phyloP scores from a whole-genome alignment of 2,797 vertebrate genomes.

The Lepus townsendii region DNA sequence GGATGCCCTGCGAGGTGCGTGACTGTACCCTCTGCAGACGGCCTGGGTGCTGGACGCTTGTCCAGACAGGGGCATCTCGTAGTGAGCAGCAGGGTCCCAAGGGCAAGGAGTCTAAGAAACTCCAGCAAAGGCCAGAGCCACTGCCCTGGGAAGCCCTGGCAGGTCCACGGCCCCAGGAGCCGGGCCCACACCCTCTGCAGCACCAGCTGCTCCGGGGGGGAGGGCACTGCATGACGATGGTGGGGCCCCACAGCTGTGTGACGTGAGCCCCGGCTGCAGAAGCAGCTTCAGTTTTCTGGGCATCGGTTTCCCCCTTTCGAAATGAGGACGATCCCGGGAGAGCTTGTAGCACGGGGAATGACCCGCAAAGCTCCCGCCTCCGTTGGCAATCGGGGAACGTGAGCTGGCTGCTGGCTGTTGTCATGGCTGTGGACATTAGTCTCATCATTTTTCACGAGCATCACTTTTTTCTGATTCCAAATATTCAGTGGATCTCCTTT shows the following conservation, averaged over 20 bases:
- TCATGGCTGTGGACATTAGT: not conserved
- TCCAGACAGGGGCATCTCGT: not conserved
- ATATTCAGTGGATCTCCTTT: not conserved
- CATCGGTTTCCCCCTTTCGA: not conserved
- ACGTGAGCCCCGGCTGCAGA: not conserved
- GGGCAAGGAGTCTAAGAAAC: not conserved
- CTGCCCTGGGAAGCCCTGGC: not conserved
- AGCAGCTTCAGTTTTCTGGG: not conserved
- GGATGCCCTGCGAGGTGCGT: not conserved
- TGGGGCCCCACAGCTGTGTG: not conserved
- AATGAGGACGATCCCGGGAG: not conserved
- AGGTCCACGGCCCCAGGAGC: not conserved
- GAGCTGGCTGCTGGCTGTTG: rapidly evolving
- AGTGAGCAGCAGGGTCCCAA: not conserved
- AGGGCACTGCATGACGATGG: rapidly evolving
- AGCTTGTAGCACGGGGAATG: rapidly evolving
- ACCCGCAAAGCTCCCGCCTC: rapidly evolving
- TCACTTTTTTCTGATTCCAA: not conserved
- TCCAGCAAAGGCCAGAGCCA: not conserved
- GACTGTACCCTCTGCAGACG: not conserved
- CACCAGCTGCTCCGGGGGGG: not conserved
- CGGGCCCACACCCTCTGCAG: not conserved
- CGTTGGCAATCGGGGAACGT: rapidly evolving
- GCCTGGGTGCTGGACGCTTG: not conserved
- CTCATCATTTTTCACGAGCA: not conserved